Evolutionary conservation across 2,113 vertebrate species (phyloP).

Genomic region (Trinectes maculatus): DNA sequence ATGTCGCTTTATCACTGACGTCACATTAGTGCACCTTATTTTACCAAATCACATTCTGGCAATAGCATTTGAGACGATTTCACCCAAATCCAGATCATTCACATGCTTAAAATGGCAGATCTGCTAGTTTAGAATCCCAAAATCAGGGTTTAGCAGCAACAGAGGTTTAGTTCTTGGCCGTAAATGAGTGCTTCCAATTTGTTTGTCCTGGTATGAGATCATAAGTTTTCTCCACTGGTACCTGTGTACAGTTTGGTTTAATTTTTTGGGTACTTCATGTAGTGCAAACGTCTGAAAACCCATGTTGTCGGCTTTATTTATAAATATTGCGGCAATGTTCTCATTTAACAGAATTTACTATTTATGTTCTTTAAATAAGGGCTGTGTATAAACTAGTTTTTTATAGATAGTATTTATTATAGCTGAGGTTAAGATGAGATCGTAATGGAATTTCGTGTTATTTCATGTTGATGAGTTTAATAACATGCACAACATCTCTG

Average conservation of each 20-base stretch:
- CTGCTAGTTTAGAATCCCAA: constrained; percentile 1
- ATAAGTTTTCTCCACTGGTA: constrained; percentile 10
- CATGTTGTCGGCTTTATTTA: constrained; percentile 21
- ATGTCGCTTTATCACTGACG: neutral
- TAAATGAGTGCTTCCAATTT: constrained; percentile 35
- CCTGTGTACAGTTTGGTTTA: constrained; percentile 22
- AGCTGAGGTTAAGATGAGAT: constrained; percentile 32
- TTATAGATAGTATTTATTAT: constrained; percentile 39
- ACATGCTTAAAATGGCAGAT: too few species aligned
- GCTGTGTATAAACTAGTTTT: constrained; percentile 63
- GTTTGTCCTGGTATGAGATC: constrained; percentile 15
- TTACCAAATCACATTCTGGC: neutral
- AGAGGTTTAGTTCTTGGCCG: constrained; percentile 14
- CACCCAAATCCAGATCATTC: neutral
- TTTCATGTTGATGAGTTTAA: constrained; percentile 33
- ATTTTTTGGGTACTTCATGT: constrained; percentile 21
- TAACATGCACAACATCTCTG: constrained; percentile 13
- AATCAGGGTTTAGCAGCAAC: constrained; percentile 22
- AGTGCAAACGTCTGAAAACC: constrained; percentile 32
- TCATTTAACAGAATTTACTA: constrained; percentile 43
- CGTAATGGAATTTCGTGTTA: constrained; percentile 24
- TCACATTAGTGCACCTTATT: neutral
- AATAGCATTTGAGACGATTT: neutral
- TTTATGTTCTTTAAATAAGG: constrained; percentile 63
- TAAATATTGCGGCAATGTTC: constrained; percentile 56